Conservation (phyloP, 2,888 invertebrate species). For the Gasteruption jaculator region DNA sequence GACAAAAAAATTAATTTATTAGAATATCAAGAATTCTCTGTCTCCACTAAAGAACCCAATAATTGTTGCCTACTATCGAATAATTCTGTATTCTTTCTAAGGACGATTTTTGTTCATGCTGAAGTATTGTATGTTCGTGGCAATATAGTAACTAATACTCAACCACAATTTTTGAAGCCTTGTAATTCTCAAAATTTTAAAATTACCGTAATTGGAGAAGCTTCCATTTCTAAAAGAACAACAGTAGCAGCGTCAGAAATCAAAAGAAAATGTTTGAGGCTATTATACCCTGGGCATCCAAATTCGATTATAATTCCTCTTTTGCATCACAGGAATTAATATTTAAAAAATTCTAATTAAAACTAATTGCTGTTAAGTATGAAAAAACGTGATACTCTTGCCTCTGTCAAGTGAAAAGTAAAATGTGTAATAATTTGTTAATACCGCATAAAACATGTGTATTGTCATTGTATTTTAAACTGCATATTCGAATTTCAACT, state of each 20-base stretch:
- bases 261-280: conserved; percentile 11
- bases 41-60: conserved; percentile 13
- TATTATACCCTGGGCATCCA: conserved; percentile 4
- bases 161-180: conserved; percentile 15
- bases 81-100: conserved; percentile 11
- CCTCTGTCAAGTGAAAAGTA: too few species aligned
- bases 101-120: too few species aligned
- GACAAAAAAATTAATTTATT: conserved; percentile 12
- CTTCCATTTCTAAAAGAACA: conserved; percentile 7
- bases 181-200: conserved; percentile 15
- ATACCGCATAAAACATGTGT: too few species aligned
- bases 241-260: conserved; percentile 12
- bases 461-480: too few species aligned
- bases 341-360: conserved; percentile 7
- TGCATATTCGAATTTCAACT: too few species aligned
- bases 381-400: background rate
- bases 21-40: conserved; percentile 14
- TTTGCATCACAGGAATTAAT: conserved; percentile 14
- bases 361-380: too few species aligned
- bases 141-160: conserved; percentile 1
- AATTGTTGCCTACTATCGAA: conserved; percentile 17
- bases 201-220: too few species aligned
- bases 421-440: too few species aligned
- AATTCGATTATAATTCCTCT: conserved; percentile 7
- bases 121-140: conserved; percentile 12